phyloP scores from a whole-genome alignment of 2,113 vertebrate genomes.

The Anthoscopus minutus region DNA sequence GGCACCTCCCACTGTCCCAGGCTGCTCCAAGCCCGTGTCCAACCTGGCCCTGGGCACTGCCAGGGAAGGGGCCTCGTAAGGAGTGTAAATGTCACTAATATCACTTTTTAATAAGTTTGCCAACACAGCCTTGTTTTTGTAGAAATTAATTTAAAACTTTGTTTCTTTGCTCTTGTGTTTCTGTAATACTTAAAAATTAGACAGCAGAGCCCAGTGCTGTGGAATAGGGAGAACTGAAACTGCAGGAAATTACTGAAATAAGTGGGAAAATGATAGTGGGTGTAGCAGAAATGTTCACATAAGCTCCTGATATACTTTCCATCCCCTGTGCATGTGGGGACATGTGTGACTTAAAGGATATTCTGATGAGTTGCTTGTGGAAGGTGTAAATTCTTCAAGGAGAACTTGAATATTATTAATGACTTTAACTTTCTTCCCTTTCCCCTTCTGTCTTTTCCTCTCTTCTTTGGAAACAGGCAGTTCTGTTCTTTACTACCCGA shows the following conservation, averaged over 20 bases:
- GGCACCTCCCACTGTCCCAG: neutral
- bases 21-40: neutral
- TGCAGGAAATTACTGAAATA: neutral
- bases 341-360: neutral
- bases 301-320: neutral
- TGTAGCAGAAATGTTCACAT: neutral
- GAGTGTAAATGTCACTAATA: neutral
- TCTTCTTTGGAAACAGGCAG: neutral
- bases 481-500: neutral
- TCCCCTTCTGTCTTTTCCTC: neutral
- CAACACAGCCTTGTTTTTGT: neutral
- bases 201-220: neutral
- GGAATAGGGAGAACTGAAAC: neutral
- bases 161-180: neutral
- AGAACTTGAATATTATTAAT: neutral
- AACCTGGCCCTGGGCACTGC: fast-evolving
- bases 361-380: neutral
- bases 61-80: neutral
- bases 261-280: neutral
- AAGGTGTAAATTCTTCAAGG: neutral
- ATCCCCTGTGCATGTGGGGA: neutral
- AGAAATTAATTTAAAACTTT: neutral
- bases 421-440: neutral
- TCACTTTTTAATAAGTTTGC: neutral
- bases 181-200: neutral